Percentiles rank a stretch among this genome's conserved stretches.
phyloP scores from a whole-genome alignment of 2,797 vertebrate species.

The Oceanodroma leucorhoa region DNA sequence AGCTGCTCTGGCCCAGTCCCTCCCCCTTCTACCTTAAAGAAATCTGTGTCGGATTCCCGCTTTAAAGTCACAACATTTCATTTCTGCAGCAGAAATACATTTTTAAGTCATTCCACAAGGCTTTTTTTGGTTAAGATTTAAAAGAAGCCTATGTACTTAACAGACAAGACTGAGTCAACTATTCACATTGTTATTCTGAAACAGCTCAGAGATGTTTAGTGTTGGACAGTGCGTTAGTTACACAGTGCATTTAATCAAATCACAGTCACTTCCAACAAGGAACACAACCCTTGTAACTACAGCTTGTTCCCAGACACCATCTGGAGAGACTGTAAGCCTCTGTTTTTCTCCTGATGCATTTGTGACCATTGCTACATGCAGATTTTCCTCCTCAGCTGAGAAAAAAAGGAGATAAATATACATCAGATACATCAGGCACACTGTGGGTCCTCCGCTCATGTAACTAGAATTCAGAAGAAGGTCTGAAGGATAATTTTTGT shows the following conservation, averaged over 20 bases:
- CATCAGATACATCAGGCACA: neutral
- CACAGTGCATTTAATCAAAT: constrained; percentile 21
- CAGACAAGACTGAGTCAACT: neutral
- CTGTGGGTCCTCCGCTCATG: neutral
- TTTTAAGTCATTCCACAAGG: neutral
- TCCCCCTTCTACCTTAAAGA: constrained; percentile 18
- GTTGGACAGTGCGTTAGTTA: neutral
- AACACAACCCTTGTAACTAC: neutral
- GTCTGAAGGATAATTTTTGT: neutral
- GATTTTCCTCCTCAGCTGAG: neutral
- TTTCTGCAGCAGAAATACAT: neutral
- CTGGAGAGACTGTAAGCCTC: neutral
- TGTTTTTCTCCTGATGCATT: neutral
- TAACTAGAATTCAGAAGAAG: neutral
- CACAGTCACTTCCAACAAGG: neutral
- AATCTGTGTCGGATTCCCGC: neutral
- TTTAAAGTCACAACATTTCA: constrained; percentile 10
- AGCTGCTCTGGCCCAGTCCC: neutral
- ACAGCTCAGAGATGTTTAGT: neutral
- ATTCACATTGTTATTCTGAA: neutral
- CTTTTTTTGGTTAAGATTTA: neutral
- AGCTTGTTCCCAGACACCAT: neutral
- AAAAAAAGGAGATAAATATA: neutral
- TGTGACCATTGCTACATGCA: neutral
- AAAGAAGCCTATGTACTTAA: neutral